Conservation (phyloP, 2,888 invertebrate genomes). For the Trichogramma dendrolimi region DNA sequence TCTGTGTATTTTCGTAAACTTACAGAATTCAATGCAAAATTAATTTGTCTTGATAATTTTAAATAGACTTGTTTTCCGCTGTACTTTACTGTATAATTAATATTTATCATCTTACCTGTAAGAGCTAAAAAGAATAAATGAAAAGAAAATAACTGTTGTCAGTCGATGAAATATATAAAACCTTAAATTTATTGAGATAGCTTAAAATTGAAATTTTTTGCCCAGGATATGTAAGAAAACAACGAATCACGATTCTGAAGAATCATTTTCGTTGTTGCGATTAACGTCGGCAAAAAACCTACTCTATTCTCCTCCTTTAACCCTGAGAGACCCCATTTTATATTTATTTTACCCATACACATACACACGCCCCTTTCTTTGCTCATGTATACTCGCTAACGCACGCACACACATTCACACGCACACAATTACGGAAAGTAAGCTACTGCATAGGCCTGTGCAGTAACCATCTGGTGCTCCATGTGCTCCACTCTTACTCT, state of each 20-base stretch:
- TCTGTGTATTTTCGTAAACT: no score
- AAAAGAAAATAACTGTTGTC: background rate
- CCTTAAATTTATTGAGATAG: background rate
- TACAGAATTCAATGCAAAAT: no score
- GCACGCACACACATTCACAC: constrained; percentile 28
- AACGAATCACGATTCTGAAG: background rate
- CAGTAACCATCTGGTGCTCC: constrained; percentile 46
- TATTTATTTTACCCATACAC: background rate
- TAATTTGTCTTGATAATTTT: no score
- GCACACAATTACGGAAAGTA: constrained; percentile 30
- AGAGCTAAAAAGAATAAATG: background rate
- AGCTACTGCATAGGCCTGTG: constrained; percentile 34
- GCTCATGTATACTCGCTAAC: constrained; percentile 33
- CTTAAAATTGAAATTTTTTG: background rate
- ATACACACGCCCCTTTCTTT: constrained; percentile 25
- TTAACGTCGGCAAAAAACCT: constrained; percentile 26
- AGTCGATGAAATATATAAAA: background rate
- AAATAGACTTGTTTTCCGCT: no score
- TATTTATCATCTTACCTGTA: background rate
- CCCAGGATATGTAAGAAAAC: background rate
- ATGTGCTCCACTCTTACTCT: constrained; percentile 31
- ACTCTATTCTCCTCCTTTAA: constrained; percentile 8
- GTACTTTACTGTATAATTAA: no score
- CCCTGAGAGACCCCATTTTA: constrained; percentile 20
- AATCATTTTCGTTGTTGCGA: constrained; percentile 1